Evolutionary conservation across 2,888 invertebrate species (phyloP).

Genomic region (Stenolophus ochropezus): DNA sequence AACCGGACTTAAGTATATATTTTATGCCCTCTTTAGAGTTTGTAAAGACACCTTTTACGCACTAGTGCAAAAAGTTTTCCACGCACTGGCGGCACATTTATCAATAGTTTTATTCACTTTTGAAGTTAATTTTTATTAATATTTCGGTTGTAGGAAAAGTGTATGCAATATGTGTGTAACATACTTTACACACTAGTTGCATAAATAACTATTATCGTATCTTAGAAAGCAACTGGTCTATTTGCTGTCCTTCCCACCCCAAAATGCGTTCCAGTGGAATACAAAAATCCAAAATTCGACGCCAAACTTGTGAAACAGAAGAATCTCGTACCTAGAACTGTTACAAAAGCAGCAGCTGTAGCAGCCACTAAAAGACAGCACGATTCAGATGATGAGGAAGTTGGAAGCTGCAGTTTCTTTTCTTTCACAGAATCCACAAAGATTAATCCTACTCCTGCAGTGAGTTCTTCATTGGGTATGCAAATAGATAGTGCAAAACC

Average conservation of each 20-base stretch:
- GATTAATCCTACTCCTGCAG: conserved; percentile 11
- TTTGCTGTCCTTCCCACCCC: conserved; percentile 83
- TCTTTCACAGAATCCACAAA: conserved; percentile 61
- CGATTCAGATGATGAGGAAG: conserved; percentile 70
- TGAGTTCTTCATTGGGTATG: conserved; percentile 57
- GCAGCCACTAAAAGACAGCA: conserved; percentile 66
- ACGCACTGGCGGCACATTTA: too few relatives aligned
- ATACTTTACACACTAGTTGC: too few relatives aligned
- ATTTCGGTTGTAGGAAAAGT: too few relatives aligned
- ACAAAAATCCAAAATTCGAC: conserved; percentile 70
- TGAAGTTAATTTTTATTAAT: too few relatives aligned
- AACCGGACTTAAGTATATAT: too few relatives aligned
- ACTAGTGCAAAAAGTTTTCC: too few relatives aligned
- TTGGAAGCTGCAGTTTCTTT: conserved; percentile 57
- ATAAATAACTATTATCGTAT: too few relatives aligned
- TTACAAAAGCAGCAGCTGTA: conserved; percentile 66
- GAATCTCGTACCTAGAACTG: conserved; percentile 67
- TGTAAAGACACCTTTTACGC: too few relatives aligned
- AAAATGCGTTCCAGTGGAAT: conserved; percentile 71
- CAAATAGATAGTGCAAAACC: conserved; percentile 59
- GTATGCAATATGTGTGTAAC: too few relatives aligned
- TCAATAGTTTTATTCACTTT: too few relatives aligned
- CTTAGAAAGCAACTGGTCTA: conserved; percentile 80
- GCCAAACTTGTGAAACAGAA: conserved; percentile 74
- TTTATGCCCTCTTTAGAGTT: too few relatives aligned